Evolutionary conservation across 2,797 vertebrate species (phyloP), one percentile per base, ranked within the genome.

Genomic region (Petrocephalus schoutedeni): DNA sequence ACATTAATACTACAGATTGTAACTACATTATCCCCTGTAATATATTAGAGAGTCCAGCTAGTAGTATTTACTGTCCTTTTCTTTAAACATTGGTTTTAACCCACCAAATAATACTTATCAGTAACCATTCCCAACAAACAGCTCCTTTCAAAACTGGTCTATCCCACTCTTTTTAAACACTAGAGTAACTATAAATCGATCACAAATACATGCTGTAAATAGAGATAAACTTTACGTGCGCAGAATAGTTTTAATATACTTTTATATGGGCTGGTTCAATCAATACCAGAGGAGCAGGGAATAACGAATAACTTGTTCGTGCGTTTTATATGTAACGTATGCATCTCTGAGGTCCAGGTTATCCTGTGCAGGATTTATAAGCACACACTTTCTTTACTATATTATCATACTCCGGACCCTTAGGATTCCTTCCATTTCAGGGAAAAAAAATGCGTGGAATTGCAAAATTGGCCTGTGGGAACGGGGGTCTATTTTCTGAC

Each of bases 171-270:
- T 14, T 83, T 57, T 6, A 54, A 85, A 23, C 23, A 36, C 21
- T 23, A 54, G 1, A 51, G 14, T 56, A 84, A 54, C 45, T 84
- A 85, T 57, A 56, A 28, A 54, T 85, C 23, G 56, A 85, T 53
- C 83, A 85, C 56, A 2, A 28, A 85, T 4, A 85, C 23, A 36
- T 85, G 83, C 14, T 57, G 53, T 36, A 85, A 54, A 32, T n/a
- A 56, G 7, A 54, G 56, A 80, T 36, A 49, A 45, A 80, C 74
- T 80, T 80, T 80, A 80, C 32, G 36, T 49, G 74, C 45, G 41
- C 74, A 80, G 74, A 80, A 80, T 49, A 80, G 64, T 80, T 80
- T 49, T 80, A 19, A 80, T 80, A 80, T 49, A 80, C 36, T 80
- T 80, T 9, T 49, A 49, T 80, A 80, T 49, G 36, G 74, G 36